These are phyloP conservation scores for Psilopogon haemacephalus DNA, from an alignment of 2,113 vertebrate species.

Conservation along the genomic window DNA sequence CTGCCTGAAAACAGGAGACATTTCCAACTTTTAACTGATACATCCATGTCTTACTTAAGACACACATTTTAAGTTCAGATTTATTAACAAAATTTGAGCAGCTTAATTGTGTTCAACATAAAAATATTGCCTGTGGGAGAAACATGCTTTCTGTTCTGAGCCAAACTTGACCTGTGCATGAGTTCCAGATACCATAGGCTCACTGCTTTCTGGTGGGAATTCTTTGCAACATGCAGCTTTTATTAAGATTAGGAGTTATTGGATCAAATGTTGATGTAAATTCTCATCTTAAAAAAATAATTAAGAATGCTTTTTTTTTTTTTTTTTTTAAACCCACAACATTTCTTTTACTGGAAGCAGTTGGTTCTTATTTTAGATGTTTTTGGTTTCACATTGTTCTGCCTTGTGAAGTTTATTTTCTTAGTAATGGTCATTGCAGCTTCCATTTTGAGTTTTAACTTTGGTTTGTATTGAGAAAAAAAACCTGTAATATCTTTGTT, in stretches of 20 bases:
- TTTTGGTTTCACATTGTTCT: conserved; percentile 29
- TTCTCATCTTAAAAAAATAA: conserved; percentile 58
- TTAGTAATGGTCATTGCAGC: background rate
- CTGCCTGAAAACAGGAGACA: background rate
- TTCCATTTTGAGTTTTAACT: background rate
- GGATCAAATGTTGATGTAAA: conserved; percentile 61
- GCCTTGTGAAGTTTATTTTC: background rate
- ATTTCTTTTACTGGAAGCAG: conserved; percentile 50
- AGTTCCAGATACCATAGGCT: conserved; percentile 46
- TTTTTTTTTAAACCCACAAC: background rate
- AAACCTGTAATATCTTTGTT: background rate
- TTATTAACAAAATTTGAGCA: conserved; percentile 68
- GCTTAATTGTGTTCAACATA: conserved; percentile 60
- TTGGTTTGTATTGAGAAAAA: background rate
- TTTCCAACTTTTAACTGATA: conserved; percentile 20
- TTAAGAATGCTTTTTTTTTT: background rate
- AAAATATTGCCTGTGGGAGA: conserved; percentile 64
- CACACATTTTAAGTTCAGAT: conserved; percentile 48
- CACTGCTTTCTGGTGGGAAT: conserved; percentile 55
- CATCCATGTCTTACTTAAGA: background rate
- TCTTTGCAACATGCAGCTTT: conserved; percentile 61
- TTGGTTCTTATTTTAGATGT: conserved; percentile 48
- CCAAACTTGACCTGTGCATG: conserved; percentile 45
- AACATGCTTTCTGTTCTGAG: conserved; percentile 41
- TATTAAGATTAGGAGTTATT: conserved; percentile 66